Evolutionary conservation across 2,888 invertebrate species (phyloP).

Genomic region (Brachynemurus nebulosus): DNA sequence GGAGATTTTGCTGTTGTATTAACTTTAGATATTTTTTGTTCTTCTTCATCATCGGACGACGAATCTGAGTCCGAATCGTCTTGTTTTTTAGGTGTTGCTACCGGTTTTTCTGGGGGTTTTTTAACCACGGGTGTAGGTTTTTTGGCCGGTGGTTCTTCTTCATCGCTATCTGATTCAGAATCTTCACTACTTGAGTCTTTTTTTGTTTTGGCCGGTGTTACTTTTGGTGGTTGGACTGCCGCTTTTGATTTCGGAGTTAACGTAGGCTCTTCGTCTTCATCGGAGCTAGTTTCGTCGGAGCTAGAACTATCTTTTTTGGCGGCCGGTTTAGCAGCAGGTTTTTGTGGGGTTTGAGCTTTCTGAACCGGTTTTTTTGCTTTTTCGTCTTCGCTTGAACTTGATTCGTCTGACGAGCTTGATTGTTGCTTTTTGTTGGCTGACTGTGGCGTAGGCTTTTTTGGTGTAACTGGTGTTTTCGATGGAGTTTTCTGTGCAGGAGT

Average conservation of each 20-base stretch:
- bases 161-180: conserved; percentile 24
- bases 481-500: conserved; percentile 5
- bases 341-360: neutral
- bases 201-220: conserved; percentile 15
- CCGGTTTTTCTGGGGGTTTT: conserved; percentile 14
- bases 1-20: conserved; percentile 17
- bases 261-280: conserved; percentile 19
- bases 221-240: conserved; percentile 11
- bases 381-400: conserved; percentile 30
- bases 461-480: too few relatives aligned
- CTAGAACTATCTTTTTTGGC: conserved; percentile 11
- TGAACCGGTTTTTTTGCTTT: conserved; percentile 31
- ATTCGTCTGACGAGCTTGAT: conserved; percentile 21
- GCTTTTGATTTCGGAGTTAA: conserved; percentile 17
- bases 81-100: conserved; percentile 11
- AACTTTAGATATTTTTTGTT: conserved; percentile 13
- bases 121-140: conserved; percentile 11
- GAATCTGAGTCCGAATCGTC: conserved; percentile 9
- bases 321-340: conserved; percentile 11
- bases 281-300: conserved; percentile 18
- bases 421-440: conserved; percentile 19
- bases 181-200: conserved; percentile 28
- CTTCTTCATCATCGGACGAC: conserved; percentile 16
- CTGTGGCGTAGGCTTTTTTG: conserved; percentile 7
- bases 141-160: conserved; percentile 15